Percentiles rank a stretch among this genome's conserved stretches.
phyloP scores from a whole-genome alignment of 2,888 invertebrate species.

The Drosophila neonasuta region DNA sequence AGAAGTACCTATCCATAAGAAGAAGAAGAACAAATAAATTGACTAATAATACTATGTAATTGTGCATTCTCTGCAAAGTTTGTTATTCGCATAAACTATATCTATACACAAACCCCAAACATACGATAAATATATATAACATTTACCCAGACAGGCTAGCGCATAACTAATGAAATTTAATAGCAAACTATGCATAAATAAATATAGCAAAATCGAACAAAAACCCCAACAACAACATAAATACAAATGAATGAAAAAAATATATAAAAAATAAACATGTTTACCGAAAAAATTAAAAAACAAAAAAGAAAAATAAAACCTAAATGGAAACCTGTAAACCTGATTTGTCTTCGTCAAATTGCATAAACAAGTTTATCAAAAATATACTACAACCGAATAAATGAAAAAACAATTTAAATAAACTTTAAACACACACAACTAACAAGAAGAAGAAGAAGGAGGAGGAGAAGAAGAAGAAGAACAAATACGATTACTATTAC shows the following conservation, averaged over 20 bases:
- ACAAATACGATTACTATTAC: constrained; percentile 43
- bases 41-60: constrained; percentile 39
- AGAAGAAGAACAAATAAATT: constrained; percentile 6
- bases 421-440: constrained; percentile 40
- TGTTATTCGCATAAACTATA: constrained; percentile 55
- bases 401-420: constrained; percentile 45
- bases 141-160: constrained; percentile 52
- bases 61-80: constrained; percentile 59
- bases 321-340: constrained; percentile 55
- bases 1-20: constrained; percentile 67
- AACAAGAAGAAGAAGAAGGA: constrained; percentile 7
- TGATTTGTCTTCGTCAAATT: constrained; percentile 61
- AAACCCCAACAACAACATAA: constrained; percentile 5
- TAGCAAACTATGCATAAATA: constrained; percentile 59
- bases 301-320: constrained; percentile 12
- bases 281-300: constrained; percentile 26
- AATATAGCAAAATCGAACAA: constrained; percentile 36
- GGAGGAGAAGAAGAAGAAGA: constrained; percentile 27
- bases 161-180: constrained; percentile 72
- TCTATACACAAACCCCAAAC: constrained; percentile 29
- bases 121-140: constrained; percentile 29
- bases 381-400: constrained; percentile 11
- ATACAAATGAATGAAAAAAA: constrained; percentile 1
- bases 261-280: constrained; percentile 47
- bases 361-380: constrained; percentile 58